phyloP scores from a whole-genome alignment of 2,888 invertebrate species.

The Drosophila buzzatii region DNA sequence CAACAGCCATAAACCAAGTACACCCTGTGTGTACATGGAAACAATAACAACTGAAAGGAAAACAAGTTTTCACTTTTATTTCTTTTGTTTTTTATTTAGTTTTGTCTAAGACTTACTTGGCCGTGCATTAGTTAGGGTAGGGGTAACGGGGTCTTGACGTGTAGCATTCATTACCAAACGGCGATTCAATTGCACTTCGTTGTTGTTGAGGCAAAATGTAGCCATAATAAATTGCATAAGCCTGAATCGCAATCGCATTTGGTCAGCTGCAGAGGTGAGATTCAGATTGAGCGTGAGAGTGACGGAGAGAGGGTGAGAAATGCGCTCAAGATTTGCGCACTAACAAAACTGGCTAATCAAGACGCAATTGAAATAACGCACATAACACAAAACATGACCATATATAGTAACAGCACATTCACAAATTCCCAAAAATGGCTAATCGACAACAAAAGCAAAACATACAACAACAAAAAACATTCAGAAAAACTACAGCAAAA shows the following conservation, averaged over 20 bases:
- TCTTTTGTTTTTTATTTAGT: conserved; percentile 29
- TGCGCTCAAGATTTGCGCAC: conserved; percentile 1
- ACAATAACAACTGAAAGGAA: conserved; percentile 52
- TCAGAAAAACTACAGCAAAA: conserved; percentile 30
- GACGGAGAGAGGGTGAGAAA: conserved; percentile 11
- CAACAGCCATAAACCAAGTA: conserved; percentile 45
- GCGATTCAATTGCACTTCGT: conserved; percentile 69
- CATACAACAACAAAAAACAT: neutral
- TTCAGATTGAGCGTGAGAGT: conserved; percentile 1
- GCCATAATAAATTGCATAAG: conserved; percentile 76
- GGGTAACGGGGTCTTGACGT: conserved; percentile 8
- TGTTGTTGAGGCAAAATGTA: conserved; percentile 52
- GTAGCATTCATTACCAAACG: conserved; percentile 73
- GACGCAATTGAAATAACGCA: conserved; percentile 39
- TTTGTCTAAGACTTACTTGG: conserved; percentile 52
- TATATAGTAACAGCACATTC: conserved; percentile 58
- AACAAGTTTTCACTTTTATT: conserved; percentile 78
- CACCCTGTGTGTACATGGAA: conserved; percentile 38
- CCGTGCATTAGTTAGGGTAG: conserved; percentile 6
- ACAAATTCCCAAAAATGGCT: conserved; percentile 54
- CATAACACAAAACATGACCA: conserved; percentile 72
- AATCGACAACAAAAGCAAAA: conserved; percentile 28
- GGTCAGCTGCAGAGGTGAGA: conserved; percentile 34
- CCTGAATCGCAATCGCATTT: conserved; percentile 64
- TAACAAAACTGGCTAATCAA: conserved; percentile 52